phyloP scores from a whole-genome alignment of 2,113 vertebrate species.

The Hyperoodon ampullatus region DNA sequence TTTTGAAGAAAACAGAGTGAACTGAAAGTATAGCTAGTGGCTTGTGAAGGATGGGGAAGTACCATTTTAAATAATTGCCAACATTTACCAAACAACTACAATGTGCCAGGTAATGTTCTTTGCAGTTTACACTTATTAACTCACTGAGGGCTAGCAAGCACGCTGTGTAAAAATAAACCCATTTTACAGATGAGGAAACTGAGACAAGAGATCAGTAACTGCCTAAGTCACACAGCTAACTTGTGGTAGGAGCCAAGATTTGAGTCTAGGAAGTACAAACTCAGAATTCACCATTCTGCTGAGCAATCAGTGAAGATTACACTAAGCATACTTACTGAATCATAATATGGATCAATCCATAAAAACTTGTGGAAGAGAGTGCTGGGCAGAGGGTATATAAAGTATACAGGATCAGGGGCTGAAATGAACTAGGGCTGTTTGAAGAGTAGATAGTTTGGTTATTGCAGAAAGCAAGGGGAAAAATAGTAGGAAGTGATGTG shows the following conservation, averaged over 20 bases:
- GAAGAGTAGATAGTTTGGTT: background rate
- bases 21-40: no score
- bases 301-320: background rate
- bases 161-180: background rate
- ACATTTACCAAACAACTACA: background rate
- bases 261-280: background rate
- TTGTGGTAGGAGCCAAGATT: background rate
- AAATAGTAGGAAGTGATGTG: background rate
- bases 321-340: background rate
- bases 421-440: background rate
- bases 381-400: background rate
- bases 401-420: background rate
- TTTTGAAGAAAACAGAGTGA: no score
- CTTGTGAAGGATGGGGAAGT: background rate
- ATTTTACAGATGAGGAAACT: background rate
- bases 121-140: background rate
- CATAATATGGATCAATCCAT: background rate
- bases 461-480: background rate
- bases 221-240: background rate
- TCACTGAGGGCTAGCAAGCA: background rate
- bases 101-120: background rate
- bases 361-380: background rate
- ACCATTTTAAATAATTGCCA: background rate
- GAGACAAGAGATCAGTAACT: background rate
- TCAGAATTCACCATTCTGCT: background rate